Evolutionary conservation across 2,797 vertebrate species (phyloP), one percentile per base, ranked within the genome.

Genomic region (Moxostoma hubbsi): DNA sequence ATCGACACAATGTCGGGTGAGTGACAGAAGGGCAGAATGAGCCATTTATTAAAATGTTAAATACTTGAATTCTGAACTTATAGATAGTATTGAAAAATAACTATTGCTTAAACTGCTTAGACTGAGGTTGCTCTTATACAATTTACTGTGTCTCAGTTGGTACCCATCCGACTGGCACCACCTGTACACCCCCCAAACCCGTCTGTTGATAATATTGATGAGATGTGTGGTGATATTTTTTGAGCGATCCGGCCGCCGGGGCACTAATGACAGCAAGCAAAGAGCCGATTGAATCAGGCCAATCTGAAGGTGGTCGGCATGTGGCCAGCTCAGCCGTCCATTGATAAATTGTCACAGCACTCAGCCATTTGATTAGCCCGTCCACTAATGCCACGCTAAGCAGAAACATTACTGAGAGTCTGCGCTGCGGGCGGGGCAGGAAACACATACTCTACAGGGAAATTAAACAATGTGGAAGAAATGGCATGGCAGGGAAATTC

Each of bases 401-500:
- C 90, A 96, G 94, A 96, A 92, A 93, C 93, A 94, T 94, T 94
- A 95, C 94, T 94, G 89, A 91, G 90, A 90, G 90, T 89, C 92
- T 83, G 89, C 91, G 69, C 64, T 51, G 57, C 58, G 65, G 70
- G 68, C 5, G 57, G 46, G 65, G 13, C 64, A 85, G 89, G 90
- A 90, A 92, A 93, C 92, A 93, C 91, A 93, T 82, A 93, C 94
- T 95, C 97, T 96, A 93, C 93, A 93, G 97, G 96, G 97, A 99
- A 98, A 98, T 98, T 96, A 98, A 96, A 94, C 91, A 88, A 93
- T 91, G 92, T 91, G 94, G 93, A 94, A 91, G 94, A 96, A 97
- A 96, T 94, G 95, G 93, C 94, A 94, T 94, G 95, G 93, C 93
- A 93, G 94, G 95, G 96, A 98, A 98, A 95, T 97, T 97, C 96